These are phyloP conservation scores for Cephus cinctus DNA, from an alignment of 1,140 invertebrate species.

Conservation along the genomic window DNA sequence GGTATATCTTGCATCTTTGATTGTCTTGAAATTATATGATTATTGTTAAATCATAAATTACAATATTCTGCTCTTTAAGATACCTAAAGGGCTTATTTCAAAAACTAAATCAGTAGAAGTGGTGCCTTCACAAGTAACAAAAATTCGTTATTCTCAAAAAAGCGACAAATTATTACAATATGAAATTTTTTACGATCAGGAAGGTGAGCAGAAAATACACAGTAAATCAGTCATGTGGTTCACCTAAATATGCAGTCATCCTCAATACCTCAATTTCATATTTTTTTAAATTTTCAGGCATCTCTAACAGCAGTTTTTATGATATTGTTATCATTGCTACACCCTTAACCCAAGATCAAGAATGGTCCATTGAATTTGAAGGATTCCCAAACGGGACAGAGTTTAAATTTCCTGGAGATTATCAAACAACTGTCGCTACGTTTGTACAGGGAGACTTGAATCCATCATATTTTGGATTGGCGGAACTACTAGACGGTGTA, in stretches of 20 bases:
- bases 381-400: slow-evolving; percentile 34
- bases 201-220: slow-evolving; percentile 21
- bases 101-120: slow-evolving; percentile 46
- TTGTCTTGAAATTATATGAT: not conserved
- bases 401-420: slow-evolving; percentile 42
- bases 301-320: slow-evolving; percentile 42
- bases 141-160: slow-evolving; percentile 30
- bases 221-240: no score
- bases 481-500: slow-evolving; percentile 46
- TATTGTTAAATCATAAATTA: slow-evolving; percentile 1
- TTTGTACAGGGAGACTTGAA: slow-evolving; percentile 60
- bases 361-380: slow-evolving; percentile 38
- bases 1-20: slow-evolving; percentile 39
- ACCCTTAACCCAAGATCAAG: slow-evolving; percentile 55
- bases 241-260: slow-evolving; percentile 18
- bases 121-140: slow-evolving; percentile 38
- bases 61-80: slow-evolving; percentile 27
- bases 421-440: slow-evolving; percentile 62
- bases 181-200: slow-evolving; percentile 30
- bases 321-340: slow-evolving; percentile 64
- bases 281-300: slow-evolving; percentile 30
- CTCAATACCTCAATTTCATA: slow-evolving; percentile 1
- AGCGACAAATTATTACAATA: slow-evolving; percentile 21
- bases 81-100: slow-evolving; percentile 41
- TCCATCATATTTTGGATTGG: slow-evolving; percentile 50